phyloP scores from a whole-genome alignment of 2,797 vertebrate species.

The Serranus cabrilla region DNA sequence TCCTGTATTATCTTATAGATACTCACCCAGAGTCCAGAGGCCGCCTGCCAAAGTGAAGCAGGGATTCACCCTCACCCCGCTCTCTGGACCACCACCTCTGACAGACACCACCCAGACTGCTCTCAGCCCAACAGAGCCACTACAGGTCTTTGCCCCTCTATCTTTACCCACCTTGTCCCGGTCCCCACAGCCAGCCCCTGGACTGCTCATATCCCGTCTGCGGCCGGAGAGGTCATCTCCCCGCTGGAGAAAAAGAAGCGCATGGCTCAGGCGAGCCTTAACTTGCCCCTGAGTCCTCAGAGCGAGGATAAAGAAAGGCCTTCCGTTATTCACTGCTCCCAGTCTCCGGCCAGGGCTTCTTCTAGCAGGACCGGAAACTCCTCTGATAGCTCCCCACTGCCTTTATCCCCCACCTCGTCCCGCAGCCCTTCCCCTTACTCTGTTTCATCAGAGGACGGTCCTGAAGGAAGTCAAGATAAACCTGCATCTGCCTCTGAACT shows the following conservation, averaged over 20 bases:
- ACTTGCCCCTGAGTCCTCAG: conserved; percentile 47
- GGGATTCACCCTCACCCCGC: conserved; percentile 59
- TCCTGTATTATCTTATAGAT: conserved; percentile 45
- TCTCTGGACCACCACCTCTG: conserved; percentile 71
- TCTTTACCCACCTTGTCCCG: conserved; percentile 76
- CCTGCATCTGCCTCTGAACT: conserved; percentile 46
- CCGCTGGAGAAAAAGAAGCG: conserved; percentile 96
- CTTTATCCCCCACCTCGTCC: conserved; percentile 76
- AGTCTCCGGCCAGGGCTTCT: conserved; percentile 69
- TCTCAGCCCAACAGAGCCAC: conserved; percentile 49
- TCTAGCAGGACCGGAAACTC: conserved; percentile 69
- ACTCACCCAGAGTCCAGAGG: conserved; percentile 62
- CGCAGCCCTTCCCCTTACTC: conserved; percentile 82
- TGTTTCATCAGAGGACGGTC: conserved; percentile 82
- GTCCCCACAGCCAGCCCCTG: conserved; percentile 76
- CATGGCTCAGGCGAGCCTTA: conserved; percentile 92
- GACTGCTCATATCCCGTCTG: conserved; percentile 70
- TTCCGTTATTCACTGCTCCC: conserved; percentile 75
- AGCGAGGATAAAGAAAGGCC: conserved; percentile 74
- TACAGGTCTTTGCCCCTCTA: conserved; percentile 48
- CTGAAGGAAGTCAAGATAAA: conserved; percentile 65
- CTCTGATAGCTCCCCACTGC: conserved; percentile 79
- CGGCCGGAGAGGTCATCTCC: conserved; percentile 90
- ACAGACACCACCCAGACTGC: conserved; percentile 59
- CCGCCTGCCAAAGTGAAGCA: conserved; percentile 62